Evolutionary conservation across 1,140 invertebrate species (phyloP).

Genomic region (Pachypeltis micranthus): DNA sequence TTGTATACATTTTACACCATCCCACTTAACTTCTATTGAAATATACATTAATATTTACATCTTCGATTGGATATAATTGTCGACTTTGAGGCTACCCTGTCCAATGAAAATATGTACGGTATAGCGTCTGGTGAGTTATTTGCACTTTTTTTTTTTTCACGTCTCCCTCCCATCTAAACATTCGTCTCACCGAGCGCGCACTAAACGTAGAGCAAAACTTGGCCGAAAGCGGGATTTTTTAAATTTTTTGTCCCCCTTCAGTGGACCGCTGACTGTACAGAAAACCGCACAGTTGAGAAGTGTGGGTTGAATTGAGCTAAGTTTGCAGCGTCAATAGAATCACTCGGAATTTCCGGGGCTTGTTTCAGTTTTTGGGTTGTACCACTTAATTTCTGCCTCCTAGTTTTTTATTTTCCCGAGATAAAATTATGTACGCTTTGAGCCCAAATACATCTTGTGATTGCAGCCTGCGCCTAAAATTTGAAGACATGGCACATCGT

Average conservation of each 20-base stretch:
- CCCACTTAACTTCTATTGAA: conserved; percentile 12
- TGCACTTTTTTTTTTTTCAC: conserved; percentile 1
- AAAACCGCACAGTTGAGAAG: conserved; percentile 5
- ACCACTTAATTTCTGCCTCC: no score
- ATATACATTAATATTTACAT: conserved; percentile 23
- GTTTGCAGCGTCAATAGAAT: no score
- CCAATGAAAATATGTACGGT: conserved; percentile 16
- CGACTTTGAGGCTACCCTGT: conserved; percentile 22
- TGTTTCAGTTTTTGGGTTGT: no score
- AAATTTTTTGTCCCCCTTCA: not conserved
- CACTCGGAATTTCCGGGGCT: no score
- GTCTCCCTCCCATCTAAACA: not conserved
- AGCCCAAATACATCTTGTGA: no score
- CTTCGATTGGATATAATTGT: conserved; percentile 21
- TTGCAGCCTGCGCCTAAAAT: no score
- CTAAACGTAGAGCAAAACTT: not conserved
- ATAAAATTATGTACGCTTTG: no score
- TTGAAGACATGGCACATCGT: no score
- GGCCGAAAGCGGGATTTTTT: not conserved
- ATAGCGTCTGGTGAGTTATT: conserved; percentile 8
- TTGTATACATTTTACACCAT: conserved; percentile 19
- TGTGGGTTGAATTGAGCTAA: no score
- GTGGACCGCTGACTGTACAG: not conserved
- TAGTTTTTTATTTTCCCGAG: no score
- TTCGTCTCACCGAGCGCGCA: not conserved